Evolutionary conservation across 2,888 invertebrate genomes (phyloP).

Genomic region (Xanthia icteritia): DNA sequence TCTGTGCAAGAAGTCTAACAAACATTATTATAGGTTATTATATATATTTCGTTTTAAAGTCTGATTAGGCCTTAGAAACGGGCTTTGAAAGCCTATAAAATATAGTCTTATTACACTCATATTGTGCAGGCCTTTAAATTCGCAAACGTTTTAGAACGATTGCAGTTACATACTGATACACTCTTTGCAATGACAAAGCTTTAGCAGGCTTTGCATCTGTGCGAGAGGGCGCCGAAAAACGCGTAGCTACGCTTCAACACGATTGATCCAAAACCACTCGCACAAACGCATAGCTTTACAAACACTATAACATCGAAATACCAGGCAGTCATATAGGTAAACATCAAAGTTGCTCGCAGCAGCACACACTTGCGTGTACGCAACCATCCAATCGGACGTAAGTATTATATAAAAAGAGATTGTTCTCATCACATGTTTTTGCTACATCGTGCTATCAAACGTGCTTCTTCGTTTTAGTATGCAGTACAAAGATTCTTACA

Average conservation of each 20-base stretch:
- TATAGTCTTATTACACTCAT: not conserved
- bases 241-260: not conserved
- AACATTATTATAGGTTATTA: not conserved
- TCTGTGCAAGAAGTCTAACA: not conserved
- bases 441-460: conserved; percentile 7
- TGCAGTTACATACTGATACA: conserved; percentile 4
- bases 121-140: conserved; percentile 39
- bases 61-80: conserved; percentile 20
- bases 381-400: conserved; percentile 43
- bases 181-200: conserved; percentile 8
- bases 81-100: conserved; percentile 19
- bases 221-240: not conserved
- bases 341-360: conserved; percentile 26
- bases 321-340: conserved; percentile 27
- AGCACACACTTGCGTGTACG: conserved; percentile 16
- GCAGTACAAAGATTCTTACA: conserved; percentile 37
- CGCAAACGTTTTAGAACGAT: not conserved
- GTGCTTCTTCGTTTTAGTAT: conserved; percentile 12
- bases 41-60: conserved; percentile 9
- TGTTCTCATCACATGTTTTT: conserved; percentile 31
- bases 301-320: conserved; percentile 32
- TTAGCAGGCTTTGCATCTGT: conserved; percentile 3
- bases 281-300: conserved; percentile 7
- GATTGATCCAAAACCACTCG: conserved; percentile 11
- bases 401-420: conserved; percentile 44